phyloP scores from a whole-genome alignment of 37 sponge, comb jelly and placozoan genomes.

The Haliclona indistincta region DNA sequence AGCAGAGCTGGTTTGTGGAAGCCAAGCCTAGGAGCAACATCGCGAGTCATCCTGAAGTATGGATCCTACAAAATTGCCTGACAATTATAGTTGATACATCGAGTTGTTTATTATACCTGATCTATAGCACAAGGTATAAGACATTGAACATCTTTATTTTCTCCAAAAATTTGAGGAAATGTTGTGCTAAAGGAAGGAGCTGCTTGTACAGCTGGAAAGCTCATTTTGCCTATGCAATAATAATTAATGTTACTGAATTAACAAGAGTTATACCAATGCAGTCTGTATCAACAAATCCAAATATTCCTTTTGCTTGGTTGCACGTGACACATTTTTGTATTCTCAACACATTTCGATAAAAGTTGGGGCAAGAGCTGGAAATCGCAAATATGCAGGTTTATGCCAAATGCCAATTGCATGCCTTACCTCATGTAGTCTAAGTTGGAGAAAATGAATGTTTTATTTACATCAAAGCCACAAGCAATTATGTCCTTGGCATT shows the following conservation, averaged over 20 bases:
- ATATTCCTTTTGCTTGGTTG: slow-evolving; percentile 97
- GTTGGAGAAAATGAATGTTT: slow-evolving; percentile 99
- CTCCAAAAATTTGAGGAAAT: slow-evolving; percentile 97
- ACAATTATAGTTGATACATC: too few relatives aligned
- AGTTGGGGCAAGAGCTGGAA: slow-evolving; percentile 55
- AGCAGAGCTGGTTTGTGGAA: slow-evolving; percentile 93
- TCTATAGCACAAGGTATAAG: slow-evolving; percentile 99
- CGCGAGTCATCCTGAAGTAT: slow-evolving; percentile 98
- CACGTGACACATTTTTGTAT: slow-evolving; percentile 95
- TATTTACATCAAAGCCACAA: slow-evolving; percentile 93
- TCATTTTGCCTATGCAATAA: slow-evolving; percentile 70
- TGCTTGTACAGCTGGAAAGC: slow-evolving; percentile 97
- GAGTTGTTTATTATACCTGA: slow-evolving; percentile 83
- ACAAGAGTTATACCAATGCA: slow-evolving; percentile 88
- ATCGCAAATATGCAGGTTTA: too few relatives aligned
- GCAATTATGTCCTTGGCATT: slow-evolving; percentile 99
- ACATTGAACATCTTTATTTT: slow-evolving; percentile 81
- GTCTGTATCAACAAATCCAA: slow-evolving; percentile 94
- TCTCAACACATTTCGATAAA: slow-evolving; percentile 78
- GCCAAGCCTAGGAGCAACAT: slow-evolving; percentile 97
- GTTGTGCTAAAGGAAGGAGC: slow-evolving; percentile 93
- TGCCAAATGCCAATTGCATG: background rate
- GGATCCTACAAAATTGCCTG: slow-evolving; percentile 79
- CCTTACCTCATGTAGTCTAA: slow-evolving; percentile 91
- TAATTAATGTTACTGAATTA: background rate